phyloP scores from a whole-genome alignment of 2,797 vertebrate species.

The Tragopan temminckii region DNA sequence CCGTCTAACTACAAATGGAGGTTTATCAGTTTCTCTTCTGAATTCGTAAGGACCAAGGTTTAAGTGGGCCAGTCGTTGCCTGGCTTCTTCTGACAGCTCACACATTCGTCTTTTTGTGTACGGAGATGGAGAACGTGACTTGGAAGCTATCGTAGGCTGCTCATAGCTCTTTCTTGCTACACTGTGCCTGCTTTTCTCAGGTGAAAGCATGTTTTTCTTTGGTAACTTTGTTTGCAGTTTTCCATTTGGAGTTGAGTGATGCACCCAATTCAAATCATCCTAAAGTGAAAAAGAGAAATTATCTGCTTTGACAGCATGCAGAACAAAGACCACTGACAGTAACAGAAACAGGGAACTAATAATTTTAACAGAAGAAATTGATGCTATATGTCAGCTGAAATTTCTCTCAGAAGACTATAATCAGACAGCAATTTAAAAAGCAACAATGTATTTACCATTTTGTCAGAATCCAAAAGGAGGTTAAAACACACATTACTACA shows the following conservation, averaged over 20 bases:
- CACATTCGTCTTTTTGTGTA: constrained; percentile 97
- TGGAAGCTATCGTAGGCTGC: constrained; percentile 91
- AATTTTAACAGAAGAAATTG: not conserved
- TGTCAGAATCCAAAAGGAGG: not conserved
- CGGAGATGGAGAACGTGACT: constrained; percentile 90
- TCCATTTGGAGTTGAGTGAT: constrained; percentile 42
- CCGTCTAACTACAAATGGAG: constrained; percentile 90
- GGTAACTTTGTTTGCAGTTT: constrained; percentile 58
- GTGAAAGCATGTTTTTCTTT: constrained; percentile 68
- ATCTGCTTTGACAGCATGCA: not conserved
- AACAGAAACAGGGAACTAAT: not conserved
- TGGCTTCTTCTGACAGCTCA: constrained; percentile 89
- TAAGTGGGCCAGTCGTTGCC: constrained; percentile 90
- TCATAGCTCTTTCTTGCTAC: constrained; percentile 82
- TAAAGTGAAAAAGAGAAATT: constrained; percentile 68
- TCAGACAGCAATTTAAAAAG: not conserved
- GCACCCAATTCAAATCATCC: constrained; percentile 47
- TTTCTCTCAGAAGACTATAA: not conserved
- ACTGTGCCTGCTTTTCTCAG: constrained; percentile 61
- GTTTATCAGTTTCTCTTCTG: constrained; percentile 90
- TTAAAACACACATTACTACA: not conserved
- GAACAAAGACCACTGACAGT: not conserved
- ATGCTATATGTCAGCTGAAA: not conserved
- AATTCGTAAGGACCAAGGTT: constrained; percentile 94
- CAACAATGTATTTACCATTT: not conserved